Percentiles rank a stretch among this genome's conserved stretches.
Conservation (phyloP, 2,797 vertebrate genomes). For the Schizothorax lantsangensis region DNA sequence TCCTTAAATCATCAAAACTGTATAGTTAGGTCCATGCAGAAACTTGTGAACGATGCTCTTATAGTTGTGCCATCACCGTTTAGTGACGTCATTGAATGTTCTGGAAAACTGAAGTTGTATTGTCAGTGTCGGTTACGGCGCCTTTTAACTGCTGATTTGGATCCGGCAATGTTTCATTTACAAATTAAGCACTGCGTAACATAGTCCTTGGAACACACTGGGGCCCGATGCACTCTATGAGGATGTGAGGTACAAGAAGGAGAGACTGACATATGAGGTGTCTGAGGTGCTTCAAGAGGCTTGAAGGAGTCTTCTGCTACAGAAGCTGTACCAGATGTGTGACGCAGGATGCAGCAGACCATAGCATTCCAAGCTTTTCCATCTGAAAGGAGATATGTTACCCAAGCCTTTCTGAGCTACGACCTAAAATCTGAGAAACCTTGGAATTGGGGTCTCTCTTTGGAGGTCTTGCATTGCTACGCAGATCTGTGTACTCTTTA, state of each 20-base stretch:
- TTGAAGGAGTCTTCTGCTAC: neutral
- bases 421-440: neutral
- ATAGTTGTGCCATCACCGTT: too few relatives aligned
- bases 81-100: too few relatives aligned
- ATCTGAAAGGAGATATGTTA: neutral
- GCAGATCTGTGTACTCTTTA: neutral
- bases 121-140: too few relatives aligned
- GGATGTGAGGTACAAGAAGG: neutral
- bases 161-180: too few relatives aligned
- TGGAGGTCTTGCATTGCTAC: neutral
- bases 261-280: neutral
- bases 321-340: neutral
- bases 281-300: neutral
- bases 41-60: too few relatives aligned
- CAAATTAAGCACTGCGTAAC: too few relatives aligned
- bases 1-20: too few relatives aligned
- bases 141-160: too few relatives aligned
- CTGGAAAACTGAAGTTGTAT: too few relatives aligned
- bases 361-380: slow-evolving; percentile 8
- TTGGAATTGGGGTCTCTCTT: slow-evolving; percentile 14
- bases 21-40: too few relatives aligned
- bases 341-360: neutral
- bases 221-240: neutral
- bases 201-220: neutral
- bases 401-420: neutral